Evolutionary conservation across 1,140 invertebrate species (phyloP), one percentile per base, ranked within the genome.

Genomic region (Diabrotica undecimpunctata): DNA sequence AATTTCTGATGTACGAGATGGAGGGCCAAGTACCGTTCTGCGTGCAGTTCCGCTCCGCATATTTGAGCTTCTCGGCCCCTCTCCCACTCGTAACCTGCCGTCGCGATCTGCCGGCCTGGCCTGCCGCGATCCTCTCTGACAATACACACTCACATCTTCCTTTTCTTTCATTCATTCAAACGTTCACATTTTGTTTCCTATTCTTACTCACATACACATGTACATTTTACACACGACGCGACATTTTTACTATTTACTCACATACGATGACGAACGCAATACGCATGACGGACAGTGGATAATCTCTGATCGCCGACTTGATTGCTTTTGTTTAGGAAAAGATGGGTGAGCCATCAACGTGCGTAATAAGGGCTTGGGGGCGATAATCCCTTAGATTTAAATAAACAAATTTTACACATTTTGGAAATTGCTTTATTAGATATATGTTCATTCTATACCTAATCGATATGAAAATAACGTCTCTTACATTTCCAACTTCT

Each of bases 141-240:
- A 46, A 46, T 10, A 46, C 41, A 46, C 41, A 6, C 41, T 46
- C 41, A 6, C 41, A 46, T 46, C 41, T 46, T 46, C 41, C 41
- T 46, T 46, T 46, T 46, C 41, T 46, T 46, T 46, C 41, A 46
- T 46, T 46, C 41, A 46, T 46, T n/a, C 41, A n/a, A 46, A n/a
- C n/a, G n/a, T 46, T 4, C 8, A 46, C 41, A 46, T 46, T 46
- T 46, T 46, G 41, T 46, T 46, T 46, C 41, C 8, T n/a, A 46
- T 46, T 10, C n/a, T 25, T 25, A 25, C 25, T 25, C 25, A 25
- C 25, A 25, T 46, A 46, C 41, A 6, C n/a, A 6, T 10, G 39
- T 46, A 46, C 39, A 46, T 7, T 46, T 46, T 46, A 46, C 41
- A 46, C 6, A 6, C 6, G n/a, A 46, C 41, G 5, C 8, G 41